A percentile compares a stretch with the other conserved stretches of the same genome.
Conservation (phyloP, 2,797 vertebrate genomes). For the Mallotus villosus region DNA sequence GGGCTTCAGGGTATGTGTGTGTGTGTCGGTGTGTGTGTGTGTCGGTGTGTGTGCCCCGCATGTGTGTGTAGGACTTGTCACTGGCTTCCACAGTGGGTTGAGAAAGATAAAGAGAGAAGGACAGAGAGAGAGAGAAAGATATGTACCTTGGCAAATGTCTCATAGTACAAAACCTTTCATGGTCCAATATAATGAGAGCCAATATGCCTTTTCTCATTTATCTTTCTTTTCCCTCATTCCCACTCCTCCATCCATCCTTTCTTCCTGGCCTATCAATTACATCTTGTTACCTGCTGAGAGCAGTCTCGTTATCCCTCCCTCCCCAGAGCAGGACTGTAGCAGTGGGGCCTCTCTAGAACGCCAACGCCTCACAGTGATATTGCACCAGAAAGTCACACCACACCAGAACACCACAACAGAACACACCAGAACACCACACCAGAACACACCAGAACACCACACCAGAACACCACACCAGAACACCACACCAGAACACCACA, state of each 20-base stretch:
- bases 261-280: conserved; percentile 38
- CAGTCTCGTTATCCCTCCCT: conserved; percentile 40
- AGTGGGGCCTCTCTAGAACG: no score
- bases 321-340: conserved; percentile 58
- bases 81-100: not conserved
- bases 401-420: no score
- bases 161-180: conserved; percentile 37
- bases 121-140: not conserved
- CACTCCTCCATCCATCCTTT: conserved; percentile 2
- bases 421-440: no score
- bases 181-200: conserved; percentile 38
- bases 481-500: no score
- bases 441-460: no score
- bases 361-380: no score
- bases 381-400: no score
- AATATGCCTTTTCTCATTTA: conserved; percentile 43
- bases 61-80: not conserved
- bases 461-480: no score
- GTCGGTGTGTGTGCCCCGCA: not conserved
- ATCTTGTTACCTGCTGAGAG: conserved; percentile 58
- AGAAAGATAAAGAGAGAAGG: not conserved
- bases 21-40: conserved; percentile 4
- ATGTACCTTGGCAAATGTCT: not conserved
- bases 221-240: conserved; percentile 44
- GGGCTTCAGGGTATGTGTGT: conserved; percentile 26